Conservation (phyloP, 2,888 invertebrate species). For the Amphipoea oculea region DNA sequence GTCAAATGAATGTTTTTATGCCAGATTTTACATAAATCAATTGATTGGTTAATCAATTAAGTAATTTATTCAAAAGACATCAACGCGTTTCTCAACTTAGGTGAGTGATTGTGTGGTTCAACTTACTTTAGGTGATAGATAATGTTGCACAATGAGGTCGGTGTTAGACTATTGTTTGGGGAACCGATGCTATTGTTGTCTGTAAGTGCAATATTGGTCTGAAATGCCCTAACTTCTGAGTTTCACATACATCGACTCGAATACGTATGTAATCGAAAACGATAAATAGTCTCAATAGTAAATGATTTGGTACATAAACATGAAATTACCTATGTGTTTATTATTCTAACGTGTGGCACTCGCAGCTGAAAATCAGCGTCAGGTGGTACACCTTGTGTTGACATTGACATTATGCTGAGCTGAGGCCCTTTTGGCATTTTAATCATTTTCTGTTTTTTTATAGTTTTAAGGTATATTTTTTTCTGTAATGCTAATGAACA, state of each 20-base stretch:
- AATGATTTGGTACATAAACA: neutral
- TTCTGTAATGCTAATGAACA: neutral
- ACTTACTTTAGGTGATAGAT: neutral
- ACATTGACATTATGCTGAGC: too few species aligned
- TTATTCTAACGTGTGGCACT: neutral
- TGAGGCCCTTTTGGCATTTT: neutral
- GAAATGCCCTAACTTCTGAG: neutral
- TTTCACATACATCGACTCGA: neutral
- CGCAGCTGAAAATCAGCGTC: neutral
- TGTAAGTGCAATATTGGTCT: neutral
- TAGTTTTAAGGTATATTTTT: neutral
- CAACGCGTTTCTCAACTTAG: conserved; percentile 43
- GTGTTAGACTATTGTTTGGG: neutral
- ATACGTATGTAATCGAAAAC: neutral
- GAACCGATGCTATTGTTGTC: neutral
- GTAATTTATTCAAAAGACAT: conserved; percentile 46
- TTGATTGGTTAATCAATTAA: conserved; percentile 30
- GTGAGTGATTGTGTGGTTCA: neutral
- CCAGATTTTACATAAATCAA: conserved; percentile 6
- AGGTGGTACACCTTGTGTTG: too few species aligned
- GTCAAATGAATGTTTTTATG: neutral
- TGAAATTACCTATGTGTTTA: neutral
- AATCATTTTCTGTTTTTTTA: neutral
- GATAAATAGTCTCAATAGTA: neutral
- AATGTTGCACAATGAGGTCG: conserved; percentile 9